phyloP scores from a whole-genome alignment of 1,140 invertebrate species.

The Sycophaga agraensis region DNA sequence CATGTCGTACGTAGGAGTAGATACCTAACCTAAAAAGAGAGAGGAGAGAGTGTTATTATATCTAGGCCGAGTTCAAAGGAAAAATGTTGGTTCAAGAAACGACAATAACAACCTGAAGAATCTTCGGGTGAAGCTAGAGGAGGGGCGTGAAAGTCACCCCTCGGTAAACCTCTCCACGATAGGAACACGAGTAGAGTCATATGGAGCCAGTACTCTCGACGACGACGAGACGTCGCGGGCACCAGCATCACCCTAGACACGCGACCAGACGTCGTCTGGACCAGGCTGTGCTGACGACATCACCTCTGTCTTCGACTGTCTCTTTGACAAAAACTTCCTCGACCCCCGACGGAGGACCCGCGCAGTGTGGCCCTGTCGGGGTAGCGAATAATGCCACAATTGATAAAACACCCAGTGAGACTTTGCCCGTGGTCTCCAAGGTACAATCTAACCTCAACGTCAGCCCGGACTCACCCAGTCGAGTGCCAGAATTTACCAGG shows the following conservation, averaged over 20 bases:
- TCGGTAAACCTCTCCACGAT: no score
- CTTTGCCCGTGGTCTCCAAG: constrained; percentile 10
- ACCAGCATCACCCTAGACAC: constrained; percentile 73
- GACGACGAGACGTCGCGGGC: constrained; percentile 68
- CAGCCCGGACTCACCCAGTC: neutral
- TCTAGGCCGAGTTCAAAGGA: no score
- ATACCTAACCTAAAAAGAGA: neutral
- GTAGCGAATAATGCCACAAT: constrained; percentile 25
- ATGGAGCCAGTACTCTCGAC: constrained; percentile 63
- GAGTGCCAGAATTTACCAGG: neutral
- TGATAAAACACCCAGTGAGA: constrained; percentile 1
- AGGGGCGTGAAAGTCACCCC: no score
- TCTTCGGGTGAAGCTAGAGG: no score
- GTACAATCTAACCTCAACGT: neutral
- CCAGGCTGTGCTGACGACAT: neutral
- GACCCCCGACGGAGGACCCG: constrained; percentile 58
- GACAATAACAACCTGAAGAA: neutral
- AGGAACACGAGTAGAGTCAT: no score
- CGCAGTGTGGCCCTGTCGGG: constrained; percentile 64
- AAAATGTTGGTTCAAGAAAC: no score
- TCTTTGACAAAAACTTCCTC: neutral
- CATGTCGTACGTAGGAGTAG: neutral
- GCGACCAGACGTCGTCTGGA: constrained; percentile 57
- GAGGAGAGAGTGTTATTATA: neutral
- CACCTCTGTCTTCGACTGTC: no score